These are phyloP conservation scores for Acanthochromis polyacanthus DNA, from an alignment of 2,113 vertebrate genomes.

Conservation along the genomic window DNA sequence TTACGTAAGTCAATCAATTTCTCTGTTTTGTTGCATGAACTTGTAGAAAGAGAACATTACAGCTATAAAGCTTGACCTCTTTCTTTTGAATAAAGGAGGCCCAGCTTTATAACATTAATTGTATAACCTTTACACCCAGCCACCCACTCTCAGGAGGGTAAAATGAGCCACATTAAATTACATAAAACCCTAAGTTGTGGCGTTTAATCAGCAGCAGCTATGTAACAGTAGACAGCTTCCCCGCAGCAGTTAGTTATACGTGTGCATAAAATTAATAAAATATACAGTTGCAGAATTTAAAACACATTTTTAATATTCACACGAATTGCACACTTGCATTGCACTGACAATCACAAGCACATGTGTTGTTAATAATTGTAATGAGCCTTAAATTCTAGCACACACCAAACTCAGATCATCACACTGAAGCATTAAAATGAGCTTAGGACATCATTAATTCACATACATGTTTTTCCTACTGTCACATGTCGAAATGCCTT, in stretches of 20 bases:
- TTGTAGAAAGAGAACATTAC: background rate
- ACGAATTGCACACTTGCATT: background rate
- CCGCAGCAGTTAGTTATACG: background rate
- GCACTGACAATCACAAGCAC: no score
- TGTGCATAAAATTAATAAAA: background rate
- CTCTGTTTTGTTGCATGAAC: background rate
- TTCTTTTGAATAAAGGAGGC: no score
- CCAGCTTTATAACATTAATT: no score
- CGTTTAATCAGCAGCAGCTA: background rate
- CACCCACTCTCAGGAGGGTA: background rate
- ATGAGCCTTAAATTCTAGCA: no score
- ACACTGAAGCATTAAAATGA: no score
- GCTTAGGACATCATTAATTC: no score
- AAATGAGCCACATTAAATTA: conserved; percentile 33
- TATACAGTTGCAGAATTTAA: background rate
- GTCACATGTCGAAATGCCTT: no score
- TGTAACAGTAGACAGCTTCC: background rate
- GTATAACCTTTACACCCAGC: background rate
- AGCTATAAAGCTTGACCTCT: no score
- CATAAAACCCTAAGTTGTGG: conserved; percentile 39
- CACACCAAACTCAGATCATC: no score
- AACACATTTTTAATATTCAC: background rate
- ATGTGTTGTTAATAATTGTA: no score
- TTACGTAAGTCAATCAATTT: background rate
- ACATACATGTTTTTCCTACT: no score